A percentile compares a stretch with the other conserved stretches of the same genome.
Conservation (phyloP, 2,113 vertebrate species). For the Coreoperca whiteheadi region DNA sequence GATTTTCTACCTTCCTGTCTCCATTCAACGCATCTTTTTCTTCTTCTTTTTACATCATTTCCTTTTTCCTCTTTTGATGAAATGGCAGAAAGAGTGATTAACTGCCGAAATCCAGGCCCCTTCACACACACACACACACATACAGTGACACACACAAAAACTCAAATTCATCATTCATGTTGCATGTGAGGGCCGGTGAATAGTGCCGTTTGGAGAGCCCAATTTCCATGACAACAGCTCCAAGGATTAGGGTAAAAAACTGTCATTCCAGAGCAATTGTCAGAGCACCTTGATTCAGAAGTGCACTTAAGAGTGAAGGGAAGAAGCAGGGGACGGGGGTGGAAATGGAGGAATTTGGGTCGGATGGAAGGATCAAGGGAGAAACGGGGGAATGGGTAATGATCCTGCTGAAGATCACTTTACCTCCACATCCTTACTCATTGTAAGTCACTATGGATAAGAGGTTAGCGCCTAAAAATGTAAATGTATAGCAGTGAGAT, state of each 20-base stretch:
- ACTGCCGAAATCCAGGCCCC: conserved; percentile 68
- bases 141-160: conserved; percentile 1
- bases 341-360: conserved; percentile 48
- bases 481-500: background rate
- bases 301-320: conserved; percentile 70
- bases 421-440: conserved; percentile 12
- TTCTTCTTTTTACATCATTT: conserved; percentile 25
- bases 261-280: conserved; percentile 74
- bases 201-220: conserved; percentile 67
- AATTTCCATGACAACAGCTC: conserved; percentile 86
- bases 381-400: conserved; percentile 29
- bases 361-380: conserved; percentile 44
- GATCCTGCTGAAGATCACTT: conserved; percentile 43
- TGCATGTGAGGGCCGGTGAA: conserved; percentile 71
- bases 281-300: conserved; percentile 79
- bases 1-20: conserved; percentile 47
- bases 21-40: conserved; percentile 39
- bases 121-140: conserved; percentile 34
- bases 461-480: conserved; percentile 11
- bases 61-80: conserved; percentile 54
- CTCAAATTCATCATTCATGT: conserved; percentile 75
- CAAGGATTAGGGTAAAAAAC: conserved; percentile 79
- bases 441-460: conserved; percentile 19
- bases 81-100: conserved; percentile 72
- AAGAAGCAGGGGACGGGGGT: conserved; percentile 38